A percentile compares a stretch with the other conserved stretches of the same genome.
These are phyloP conservation scores for Coptotermes formosanus DNA, from an alignment of 1,140 invertebrate genomes.

Conservation along the genomic window DNA sequence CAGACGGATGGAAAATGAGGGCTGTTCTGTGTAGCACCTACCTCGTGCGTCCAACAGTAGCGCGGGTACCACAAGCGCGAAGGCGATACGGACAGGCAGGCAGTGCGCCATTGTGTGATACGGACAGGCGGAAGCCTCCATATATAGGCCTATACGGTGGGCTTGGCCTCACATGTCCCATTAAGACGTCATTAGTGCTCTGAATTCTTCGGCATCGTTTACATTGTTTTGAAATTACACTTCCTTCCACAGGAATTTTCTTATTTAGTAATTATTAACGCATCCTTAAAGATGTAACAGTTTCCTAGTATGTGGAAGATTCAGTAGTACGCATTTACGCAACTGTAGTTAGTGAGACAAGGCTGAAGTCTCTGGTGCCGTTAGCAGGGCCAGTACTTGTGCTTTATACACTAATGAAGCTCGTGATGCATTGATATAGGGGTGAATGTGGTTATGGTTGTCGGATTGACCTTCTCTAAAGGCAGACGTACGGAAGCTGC, in stretches of 20 bases:
- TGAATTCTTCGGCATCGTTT: not conserved
- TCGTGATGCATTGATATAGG: no score
- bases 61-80: not conserved
- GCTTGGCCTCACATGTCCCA: not conserved
- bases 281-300: not conserved
- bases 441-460: no score
- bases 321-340: no score
- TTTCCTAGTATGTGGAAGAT: not conserved
- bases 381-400: no score
- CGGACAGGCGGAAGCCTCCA: not conserved
- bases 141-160: not conserved
- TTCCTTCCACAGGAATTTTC: not conserved
- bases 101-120: not conserved
- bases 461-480: no score
- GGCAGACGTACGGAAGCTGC: no score
- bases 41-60: not conserved
- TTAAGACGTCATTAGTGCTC: not conserved
- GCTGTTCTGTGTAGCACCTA: not conserved
- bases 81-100: not conserved
- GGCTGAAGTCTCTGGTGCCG: no score
- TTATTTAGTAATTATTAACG: not conserved
- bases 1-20: no score
- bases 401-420: no score
- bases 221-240: not conserved
- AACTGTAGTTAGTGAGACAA: no score